phyloP scores from a whole-genome alignment of 2,888 invertebrate species.

The Digitonthophagus gazella region DNA sequence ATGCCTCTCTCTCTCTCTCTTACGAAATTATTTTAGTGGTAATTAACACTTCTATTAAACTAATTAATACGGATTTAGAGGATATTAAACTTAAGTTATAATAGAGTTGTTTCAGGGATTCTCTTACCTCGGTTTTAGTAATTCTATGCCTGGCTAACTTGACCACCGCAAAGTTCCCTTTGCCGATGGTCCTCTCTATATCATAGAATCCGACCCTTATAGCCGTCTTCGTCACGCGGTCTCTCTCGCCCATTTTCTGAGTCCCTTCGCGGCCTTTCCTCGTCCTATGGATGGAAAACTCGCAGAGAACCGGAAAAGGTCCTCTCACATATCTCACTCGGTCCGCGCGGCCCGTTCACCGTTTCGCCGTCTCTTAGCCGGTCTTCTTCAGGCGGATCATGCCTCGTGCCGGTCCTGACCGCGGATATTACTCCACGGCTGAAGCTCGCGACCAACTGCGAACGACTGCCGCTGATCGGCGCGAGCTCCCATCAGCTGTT shows the following conservation, averaged over 20 bases:
- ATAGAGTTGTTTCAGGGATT: not conserved
- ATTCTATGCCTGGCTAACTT: slow-evolving; percentile 96
- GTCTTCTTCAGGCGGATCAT: not conserved
- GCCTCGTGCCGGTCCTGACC: not conserved
- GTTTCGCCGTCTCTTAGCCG: not conserved
- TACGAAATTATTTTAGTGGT: not conserved
- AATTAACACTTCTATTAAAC: too few relatives aligned
- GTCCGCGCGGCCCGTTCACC: too few relatives aligned
- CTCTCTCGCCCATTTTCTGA: slow-evolving; percentile 46
- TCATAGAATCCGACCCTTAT: slow-evolving; percentile 91
- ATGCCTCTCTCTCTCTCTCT: too few relatives aligned
- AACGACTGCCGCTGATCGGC: not conserved
- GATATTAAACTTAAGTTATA: too few relatives aligned
- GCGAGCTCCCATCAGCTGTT: not conserved
- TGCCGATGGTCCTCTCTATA: slow-evolving; percentile 96
- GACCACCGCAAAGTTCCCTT: slow-evolving; percentile 99
- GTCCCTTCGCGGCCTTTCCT: not conserved
- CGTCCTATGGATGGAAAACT: not conserved
- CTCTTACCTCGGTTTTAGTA: slow-evolving; percentile 94
- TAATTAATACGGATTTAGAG: too few relatives aligned
- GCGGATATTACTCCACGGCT: not conserved
- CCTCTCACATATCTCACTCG: not conserved
- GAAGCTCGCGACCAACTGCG: not conserved
- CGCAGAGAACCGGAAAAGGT: not conserved
- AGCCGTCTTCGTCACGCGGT: slow-evolving; percentile 55